A percentile compares a stretch with the other conserved stretches of the same genome.
Evolutionary conservation across 2,113 vertebrate genomes (phyloP).

Genomic region (Tympanuchus pallidicinctus): DNA sequence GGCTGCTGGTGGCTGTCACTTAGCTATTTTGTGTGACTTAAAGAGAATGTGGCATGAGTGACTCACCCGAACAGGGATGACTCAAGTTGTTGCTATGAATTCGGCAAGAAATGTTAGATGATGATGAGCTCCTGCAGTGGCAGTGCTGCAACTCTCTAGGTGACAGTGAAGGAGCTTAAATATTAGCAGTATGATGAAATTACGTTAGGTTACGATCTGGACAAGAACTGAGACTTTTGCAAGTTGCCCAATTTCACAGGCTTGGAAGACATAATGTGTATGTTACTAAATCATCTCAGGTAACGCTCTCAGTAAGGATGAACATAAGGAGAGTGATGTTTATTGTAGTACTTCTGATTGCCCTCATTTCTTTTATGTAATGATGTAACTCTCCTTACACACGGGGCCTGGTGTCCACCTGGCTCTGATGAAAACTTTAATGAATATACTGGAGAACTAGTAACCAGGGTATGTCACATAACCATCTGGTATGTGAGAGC

Average conservation of each 20-base stretch:
- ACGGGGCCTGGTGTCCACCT: neutral
- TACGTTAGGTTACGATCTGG: neutral
- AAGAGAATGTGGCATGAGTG: constrained; percentile 45
- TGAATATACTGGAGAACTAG: neutral
- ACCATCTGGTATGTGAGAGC: neutral
- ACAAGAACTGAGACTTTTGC: neutral
- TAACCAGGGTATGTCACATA: neutral
- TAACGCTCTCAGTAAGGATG: neutral
- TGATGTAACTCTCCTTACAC: neutral
- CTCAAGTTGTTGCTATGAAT: constrained; percentile 66
- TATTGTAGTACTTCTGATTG: neutral
- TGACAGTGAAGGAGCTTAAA: constrained; percentile 20
- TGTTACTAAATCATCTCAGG: neutral
- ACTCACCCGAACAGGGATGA: constrained; percentile 66
- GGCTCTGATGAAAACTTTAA: neutral
- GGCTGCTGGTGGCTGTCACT: constrained; percentile 55
- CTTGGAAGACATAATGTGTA: neutral
- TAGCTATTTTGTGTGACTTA: constrained; percentile 53
- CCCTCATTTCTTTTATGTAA: neutral
- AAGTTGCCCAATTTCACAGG: neutral
- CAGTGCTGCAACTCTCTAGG: constrained; percentile 23
- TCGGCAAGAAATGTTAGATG: constrained; percentile 47
- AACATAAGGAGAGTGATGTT: neutral
- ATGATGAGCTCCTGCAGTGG: neutral
- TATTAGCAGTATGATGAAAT: constrained; percentile 11